These are phyloP conservation scores for Plectrocnemia conspersa DNA, from an alignment of 1,140 invertebrate species.

Conservation along the genomic window DNA sequence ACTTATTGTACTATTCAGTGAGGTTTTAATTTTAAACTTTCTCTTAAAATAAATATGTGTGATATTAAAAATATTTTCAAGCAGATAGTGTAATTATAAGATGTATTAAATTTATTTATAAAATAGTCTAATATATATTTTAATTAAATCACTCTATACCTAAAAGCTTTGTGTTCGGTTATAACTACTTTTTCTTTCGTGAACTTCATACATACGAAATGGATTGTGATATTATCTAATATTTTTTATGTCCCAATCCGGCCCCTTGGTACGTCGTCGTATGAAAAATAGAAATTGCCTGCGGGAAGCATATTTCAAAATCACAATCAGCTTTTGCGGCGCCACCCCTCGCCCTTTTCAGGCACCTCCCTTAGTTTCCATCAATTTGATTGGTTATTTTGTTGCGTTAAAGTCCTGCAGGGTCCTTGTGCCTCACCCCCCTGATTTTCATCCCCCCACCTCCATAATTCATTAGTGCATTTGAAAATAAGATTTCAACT, in stretches of 20 bases:
- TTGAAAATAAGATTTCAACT: conserved; percentile 19
- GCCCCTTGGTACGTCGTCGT: neutral
- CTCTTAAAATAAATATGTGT: too few relatives aligned
- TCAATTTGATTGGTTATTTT: conserved; percentile 36
- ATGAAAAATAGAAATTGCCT: conserved; percentile 28
- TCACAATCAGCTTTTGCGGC: conserved; percentile 18
- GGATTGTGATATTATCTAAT: too few relatives aligned
- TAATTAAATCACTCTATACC: too few relatives aligned
- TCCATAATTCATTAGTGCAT: conserved; percentile 33
- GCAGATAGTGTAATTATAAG: too few relatives aligned
- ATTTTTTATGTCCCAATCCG: neutral
- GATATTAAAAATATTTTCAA: too few relatives aligned
- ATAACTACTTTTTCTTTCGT: too few relatives aligned
- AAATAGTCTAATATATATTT: too few relatives aligned
- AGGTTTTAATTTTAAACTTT: too few relatives aligned
- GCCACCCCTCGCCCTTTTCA: neutral
- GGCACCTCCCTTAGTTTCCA: conserved; percentile 19
- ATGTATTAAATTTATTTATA: too few relatives aligned
- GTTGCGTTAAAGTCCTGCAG: conserved; percentile 12
- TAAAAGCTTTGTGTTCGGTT: too few relatives aligned
- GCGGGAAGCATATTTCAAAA: conserved; percentile 14
- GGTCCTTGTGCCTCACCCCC: conserved; percentile 2
- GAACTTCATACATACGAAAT: too few relatives aligned
- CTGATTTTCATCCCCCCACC: neutral
- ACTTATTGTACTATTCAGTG: too few relatives aligned